Conservation (phyloP, 2,113 vertebrate species). For the Promerops cafer region DNA sequence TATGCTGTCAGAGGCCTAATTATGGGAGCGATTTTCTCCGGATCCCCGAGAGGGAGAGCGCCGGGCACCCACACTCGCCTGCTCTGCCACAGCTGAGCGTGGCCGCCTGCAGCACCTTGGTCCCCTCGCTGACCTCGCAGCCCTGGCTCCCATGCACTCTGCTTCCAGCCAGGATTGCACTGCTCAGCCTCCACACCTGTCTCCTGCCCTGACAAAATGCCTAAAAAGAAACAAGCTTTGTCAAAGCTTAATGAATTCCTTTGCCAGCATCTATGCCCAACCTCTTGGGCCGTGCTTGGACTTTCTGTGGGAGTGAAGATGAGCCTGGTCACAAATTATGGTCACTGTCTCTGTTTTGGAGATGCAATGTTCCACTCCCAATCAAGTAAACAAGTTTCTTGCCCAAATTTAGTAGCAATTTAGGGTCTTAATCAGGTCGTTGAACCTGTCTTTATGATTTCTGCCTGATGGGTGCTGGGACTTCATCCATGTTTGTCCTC, state of each 20-base stretch:
- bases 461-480: neutral
- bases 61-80: neutral
- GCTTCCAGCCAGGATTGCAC: neutral
- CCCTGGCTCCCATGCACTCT: neutral
- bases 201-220: neutral
- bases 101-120: neutral
- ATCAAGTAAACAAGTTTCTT: neutral
- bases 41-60: neutral
- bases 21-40: conserved; percentile 37
- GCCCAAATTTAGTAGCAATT: neutral
- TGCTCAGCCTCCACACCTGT: neutral
- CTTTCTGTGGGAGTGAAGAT: neutral
- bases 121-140: neutral
- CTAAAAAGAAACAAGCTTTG: neutral
- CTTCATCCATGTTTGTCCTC: neutral
- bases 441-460: neutral
- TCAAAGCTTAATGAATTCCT: neutral
- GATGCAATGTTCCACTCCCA: neutral
- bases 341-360: neutral
- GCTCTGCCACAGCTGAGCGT: neutral
- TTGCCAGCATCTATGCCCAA: neutral
- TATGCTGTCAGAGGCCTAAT: conserved; percentile 20
- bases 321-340: neutral
- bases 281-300: neutral
- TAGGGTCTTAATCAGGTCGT: neutral